phyloP scores from a whole-genome alignment of 2,797 vertebrate genomes.

The Erethizon dorsatum region DNA sequence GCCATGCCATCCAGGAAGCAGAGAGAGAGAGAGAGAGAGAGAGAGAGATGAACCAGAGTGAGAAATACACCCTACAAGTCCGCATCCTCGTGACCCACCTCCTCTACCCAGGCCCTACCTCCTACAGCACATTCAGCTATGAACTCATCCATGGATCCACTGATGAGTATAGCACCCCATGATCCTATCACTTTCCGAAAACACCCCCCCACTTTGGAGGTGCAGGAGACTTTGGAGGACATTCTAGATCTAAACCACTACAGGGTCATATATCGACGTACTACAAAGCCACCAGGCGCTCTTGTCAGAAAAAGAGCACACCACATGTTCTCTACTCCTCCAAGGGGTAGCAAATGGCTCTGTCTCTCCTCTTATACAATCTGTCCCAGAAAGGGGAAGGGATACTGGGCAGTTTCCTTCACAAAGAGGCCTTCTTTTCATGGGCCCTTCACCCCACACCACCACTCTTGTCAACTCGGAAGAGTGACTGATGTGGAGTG shows the following conservation, averaged over 20 bases:
- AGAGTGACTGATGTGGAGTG: accelerated
- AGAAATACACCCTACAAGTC: background rate
- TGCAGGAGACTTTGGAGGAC: background rate
- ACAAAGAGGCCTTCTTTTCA: background rate
- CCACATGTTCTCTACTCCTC: accelerated
- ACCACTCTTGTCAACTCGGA: too few species aligned
- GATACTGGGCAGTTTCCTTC: too few species aligned
- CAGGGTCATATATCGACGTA: background rate
- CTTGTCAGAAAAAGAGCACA: background rate
- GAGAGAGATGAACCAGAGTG: too few species aligned
- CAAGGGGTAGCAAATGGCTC: background rate
- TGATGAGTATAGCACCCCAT: background rate
- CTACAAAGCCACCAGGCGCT: background rate
- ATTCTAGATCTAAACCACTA: background rate
- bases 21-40: background rate
- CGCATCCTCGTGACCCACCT: background rate
- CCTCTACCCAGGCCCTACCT: too few species aligned
- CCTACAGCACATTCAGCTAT: background rate
- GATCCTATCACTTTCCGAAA: background rate
- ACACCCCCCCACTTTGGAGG: too few species aligned
- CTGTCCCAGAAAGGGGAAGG: background rate
- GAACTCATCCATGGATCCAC: background rate
- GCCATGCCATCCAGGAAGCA: background rate
- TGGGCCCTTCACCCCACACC: too few species aligned
- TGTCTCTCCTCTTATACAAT: accelerated